These are phyloP conservation scores for Melanerpes formicivorus DNA, from an alignment of 2,113 vertebrate genomes.

Conservation along the genomic window DNA sequence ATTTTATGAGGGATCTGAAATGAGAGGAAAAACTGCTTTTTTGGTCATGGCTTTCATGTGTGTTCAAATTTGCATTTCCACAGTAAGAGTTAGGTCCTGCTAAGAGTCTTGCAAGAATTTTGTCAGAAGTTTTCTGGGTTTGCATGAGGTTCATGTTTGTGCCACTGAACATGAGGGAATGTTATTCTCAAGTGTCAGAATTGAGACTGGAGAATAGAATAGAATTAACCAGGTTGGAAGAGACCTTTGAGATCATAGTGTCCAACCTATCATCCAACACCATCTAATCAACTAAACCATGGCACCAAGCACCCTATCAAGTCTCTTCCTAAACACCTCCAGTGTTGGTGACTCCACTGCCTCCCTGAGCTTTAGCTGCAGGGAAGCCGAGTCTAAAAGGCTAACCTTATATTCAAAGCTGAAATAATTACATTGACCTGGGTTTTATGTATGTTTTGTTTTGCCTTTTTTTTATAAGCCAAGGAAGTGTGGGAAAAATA, in stretches of 20 bases:
- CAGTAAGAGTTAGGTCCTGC: background rate
- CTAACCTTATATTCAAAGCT: background rate
- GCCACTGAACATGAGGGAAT: background rate
- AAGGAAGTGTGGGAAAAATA: conserved; percentile 42
- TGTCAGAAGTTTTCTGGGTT: background rate
- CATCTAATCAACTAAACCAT: too few species aligned
- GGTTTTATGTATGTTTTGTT: background rate
- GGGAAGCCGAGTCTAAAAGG: background rate
- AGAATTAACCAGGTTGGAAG: too few species aligned
- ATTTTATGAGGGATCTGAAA: background rate
- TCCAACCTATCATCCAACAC: too few species aligned
- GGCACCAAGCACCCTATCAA: too few species aligned
- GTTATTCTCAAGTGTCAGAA: background rate
- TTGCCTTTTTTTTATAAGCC: background rate
- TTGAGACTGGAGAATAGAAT: background rate
- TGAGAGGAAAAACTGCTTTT: background rate
- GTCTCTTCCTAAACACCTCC: too few species aligned
- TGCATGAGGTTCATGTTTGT: background rate
- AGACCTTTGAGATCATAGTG: too few species aligned
- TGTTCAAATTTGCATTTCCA: background rate
- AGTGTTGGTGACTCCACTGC: too few species aligned
- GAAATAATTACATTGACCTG: background rate
- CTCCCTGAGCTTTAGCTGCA: background rate
- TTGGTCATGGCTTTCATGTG: background rate
- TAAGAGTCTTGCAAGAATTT: background rate